Evolutionary conservation across 2,797 vertebrate genomes (phyloP).

Genomic region (Nannoperca australis): DNA sequence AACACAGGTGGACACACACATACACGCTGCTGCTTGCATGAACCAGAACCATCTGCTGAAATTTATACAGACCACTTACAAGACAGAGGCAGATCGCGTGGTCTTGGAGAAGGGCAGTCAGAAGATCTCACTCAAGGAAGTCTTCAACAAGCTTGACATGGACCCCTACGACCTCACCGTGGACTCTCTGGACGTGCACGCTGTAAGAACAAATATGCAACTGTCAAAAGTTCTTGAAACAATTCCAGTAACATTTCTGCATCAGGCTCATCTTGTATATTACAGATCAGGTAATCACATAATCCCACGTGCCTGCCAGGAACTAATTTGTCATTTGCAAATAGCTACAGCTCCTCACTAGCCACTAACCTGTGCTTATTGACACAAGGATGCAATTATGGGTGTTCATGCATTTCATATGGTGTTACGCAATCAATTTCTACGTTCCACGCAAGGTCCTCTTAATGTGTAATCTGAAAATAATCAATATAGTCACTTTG

Average conservation of each 20-base stretch:
- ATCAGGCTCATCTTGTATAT: neutral
- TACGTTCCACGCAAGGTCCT: constrained; percentile 28
- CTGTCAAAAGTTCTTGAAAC: neutral
- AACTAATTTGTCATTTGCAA: constrained; percentile 12
- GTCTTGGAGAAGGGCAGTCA: constrained; percentile 88
- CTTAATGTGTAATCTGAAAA: constrained; percentile 36
- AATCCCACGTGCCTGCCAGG: constrained; percentile 1
- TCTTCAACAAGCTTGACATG: constrained; percentile 92
- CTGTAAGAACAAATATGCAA: constrained; percentile 84
- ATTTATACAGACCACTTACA: constrained; percentile 93
- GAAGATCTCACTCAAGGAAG: constrained; percentile 90
- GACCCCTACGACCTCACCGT: constrained; percentile 97
- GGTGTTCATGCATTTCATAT: constrained; percentile 40
- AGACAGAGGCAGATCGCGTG: constrained; percentile 89
- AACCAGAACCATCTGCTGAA: constrained; percentile 96
- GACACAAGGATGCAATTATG: constrained; percentile 48
- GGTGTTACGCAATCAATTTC: constrained; percentile 39
- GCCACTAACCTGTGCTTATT: constrained; percentile 24
- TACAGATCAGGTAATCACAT: constrained; percentile 3
- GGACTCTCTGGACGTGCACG: constrained; percentile 97
- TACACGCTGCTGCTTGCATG: constrained; percentile 98
- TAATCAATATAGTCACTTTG: constrained; percentile 43
- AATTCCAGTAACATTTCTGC: neutral
- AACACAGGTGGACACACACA: constrained; percentile 95
- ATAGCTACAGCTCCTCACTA: constrained; percentile 22